Base-by-base conservation (phyloP, 2,888 invertebrate species). In the Tenthredo scrophulariae region DNA sequence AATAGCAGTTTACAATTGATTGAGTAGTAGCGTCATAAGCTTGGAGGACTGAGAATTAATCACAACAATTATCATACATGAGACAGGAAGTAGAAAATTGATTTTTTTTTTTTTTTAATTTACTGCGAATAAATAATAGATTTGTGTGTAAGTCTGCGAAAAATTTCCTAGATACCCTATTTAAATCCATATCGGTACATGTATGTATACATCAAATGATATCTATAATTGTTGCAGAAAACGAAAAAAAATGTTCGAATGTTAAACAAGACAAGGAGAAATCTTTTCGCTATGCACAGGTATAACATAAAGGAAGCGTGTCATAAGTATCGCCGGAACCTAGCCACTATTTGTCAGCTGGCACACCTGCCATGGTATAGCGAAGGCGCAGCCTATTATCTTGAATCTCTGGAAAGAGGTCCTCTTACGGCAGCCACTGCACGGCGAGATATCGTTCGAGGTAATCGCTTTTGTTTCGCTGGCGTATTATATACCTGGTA, bases 301-400 rank as follows among this genome's bases (percentile, higher is more conserved):
- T 7, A 46, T 46, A 46, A 74, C 22, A 46, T 40, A 40, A 43
- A 74, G 54, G 46, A 77, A 77, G n/a, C 77, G 77, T 77, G 54
- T 77, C 77, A 50, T 77, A 77, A 77, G 54, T 77, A 77, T 77
- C 54, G 50, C 77, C 77, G 77, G 54, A 77, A 50, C 54, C 77
- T 54, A 86, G 86, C 85, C 86, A 88, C 88, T 50, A 80, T 80
- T 80, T 80, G 80, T 80, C 80, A 80, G 80, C 26, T 58, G 80
- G 80, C 40, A 80, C 80, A 80, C 80, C 80, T 80, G 80, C 80
- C 80, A 65, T 2, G 62, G 62, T 58, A 62, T 33, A 62, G 62
- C 40, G 26, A 80, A 80, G 40, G 65, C 62, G 40, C 62, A 77
- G 77, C 77, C 77, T 18, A 77, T 77, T 80, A 80, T 80, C 80